Percentiles rank a stretch among this genome's conserved stretches.
Evolutionary conservation across 2,797 vertebrate species (phyloP).

Genomic region (Dicrostonyx torquatus): DNA sequence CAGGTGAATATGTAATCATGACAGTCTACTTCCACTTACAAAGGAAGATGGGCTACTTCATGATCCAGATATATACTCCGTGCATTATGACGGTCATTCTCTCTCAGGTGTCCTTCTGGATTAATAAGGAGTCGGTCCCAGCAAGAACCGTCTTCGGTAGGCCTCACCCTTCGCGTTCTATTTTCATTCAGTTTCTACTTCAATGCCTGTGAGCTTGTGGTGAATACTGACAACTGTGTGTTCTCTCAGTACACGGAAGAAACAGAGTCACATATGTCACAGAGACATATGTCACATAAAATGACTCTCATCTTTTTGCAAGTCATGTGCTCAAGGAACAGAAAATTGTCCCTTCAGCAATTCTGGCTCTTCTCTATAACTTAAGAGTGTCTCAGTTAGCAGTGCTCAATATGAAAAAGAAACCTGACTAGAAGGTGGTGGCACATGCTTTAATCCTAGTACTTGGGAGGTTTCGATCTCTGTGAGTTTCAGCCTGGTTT

Average conservation of each 20-base stretch:
- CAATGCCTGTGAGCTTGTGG: conserved; percentile 86
- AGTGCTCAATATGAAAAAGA: background rate
- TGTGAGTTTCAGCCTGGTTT: background rate
- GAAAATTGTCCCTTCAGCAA: conserved; percentile 88
- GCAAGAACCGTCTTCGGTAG: conserved; percentile 97
- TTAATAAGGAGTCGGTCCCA: conserved; percentile 97
- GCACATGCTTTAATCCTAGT: background rate
- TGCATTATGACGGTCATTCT: conserved; percentile 98
- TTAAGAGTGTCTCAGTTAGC: background rate
- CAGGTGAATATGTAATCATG: conserved; percentile 98
- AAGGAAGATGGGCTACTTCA: conserved; percentile 96
- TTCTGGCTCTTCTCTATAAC: conserved; percentile 85
- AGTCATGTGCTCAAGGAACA: conserved; percentile 91
- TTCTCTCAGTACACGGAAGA: conserved; percentile 89
- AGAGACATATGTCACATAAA: conserved; percentile 91
- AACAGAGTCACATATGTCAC: conserved; percentile 86
- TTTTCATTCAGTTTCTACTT: conserved; percentile 60
- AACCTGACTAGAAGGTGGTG: background rate
- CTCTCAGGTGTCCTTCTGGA: conserved; percentile 98
- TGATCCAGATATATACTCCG: conserved; percentile 98
- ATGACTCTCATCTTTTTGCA: conserved; percentile 89
- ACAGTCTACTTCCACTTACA: conserved; percentile 98
- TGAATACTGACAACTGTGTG: conserved; percentile 89
- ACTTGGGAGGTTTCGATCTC: background rate
- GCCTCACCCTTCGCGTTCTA: conserved; percentile 72